Conservation (phyloP, 2,888 invertebrate species). For the Piscicola geometra region DNA sequence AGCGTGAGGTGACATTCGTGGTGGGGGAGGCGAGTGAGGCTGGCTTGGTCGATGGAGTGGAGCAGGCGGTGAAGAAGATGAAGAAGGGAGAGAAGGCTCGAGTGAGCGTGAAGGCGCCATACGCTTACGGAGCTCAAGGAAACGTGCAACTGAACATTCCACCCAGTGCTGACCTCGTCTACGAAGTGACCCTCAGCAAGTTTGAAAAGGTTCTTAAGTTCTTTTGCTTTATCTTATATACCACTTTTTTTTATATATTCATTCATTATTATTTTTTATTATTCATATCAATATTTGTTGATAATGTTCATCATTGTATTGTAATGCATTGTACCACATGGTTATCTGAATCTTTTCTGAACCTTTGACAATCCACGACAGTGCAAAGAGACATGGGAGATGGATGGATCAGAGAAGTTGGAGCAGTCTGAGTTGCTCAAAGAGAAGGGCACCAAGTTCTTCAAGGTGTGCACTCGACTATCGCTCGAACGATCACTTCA, state of each 20-base stretch:
- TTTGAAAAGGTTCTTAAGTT: conserved; percentile 69
- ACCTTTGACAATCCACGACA: no score
- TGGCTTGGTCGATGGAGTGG: conserved; percentile 69
- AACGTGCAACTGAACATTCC: conserved; percentile 71
- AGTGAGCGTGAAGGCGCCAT: conserved; percentile 65
- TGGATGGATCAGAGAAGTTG: conserved; percentile 73
- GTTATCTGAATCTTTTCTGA: no score
- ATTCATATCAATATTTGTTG: neutral
- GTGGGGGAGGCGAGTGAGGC: conserved; percentile 78
- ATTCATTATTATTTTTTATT: neutral
- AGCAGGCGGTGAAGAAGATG: conserved; percentile 64
- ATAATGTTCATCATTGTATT: neutral
- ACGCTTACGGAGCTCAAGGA: conserved; percentile 73
- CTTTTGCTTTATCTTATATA: neutral
- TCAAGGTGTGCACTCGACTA: conserved; percentile 65
- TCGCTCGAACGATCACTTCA: no score
- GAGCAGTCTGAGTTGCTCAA: conserved; percentile 77
- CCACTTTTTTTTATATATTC: neutral
- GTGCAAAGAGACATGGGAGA: conserved; percentile 75
- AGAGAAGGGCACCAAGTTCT: conserved; percentile 83
- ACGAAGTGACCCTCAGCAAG: conserved; percentile 72
- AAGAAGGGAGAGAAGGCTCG: conserved; percentile 71
- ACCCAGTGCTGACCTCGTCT: conserved; percentile 65
- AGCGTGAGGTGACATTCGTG: conserved; percentile 73
- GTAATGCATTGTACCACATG: neutral